Percentiles rank a stretch among this genome's conserved stretches.
phyloP scores from a whole-genome alignment of 2,797 vertebrate genomes.

The Acanthurus lineatus region DNA sequence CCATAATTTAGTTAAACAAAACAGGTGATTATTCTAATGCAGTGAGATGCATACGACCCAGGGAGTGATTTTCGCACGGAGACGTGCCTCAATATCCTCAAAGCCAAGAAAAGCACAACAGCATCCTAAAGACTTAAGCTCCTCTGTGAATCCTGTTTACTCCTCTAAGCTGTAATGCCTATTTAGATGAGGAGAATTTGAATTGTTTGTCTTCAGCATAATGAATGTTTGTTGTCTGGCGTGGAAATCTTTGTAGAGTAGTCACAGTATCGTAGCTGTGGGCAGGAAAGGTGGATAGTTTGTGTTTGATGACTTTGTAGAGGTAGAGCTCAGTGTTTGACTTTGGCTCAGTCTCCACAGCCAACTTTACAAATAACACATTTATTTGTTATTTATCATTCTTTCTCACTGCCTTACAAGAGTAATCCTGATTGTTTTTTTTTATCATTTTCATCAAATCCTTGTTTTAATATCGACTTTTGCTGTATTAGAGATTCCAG shows the following conservation, averaged over 20 bases:
- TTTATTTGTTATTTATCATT: not conserved
- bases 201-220: conserved; percentile 71
- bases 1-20: conserved; percentile 82
- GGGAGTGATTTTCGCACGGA: conserved; percentile 53
- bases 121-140: conserved; percentile 72
- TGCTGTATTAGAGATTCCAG: not conserved
- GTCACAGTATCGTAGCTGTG: conserved; percentile 61
- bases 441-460: not conserved
- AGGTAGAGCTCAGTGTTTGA: conserved; percentile 2
- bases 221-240: conserved; percentile 77
- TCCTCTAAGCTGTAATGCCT: conserved; percentile 70
- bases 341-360: not conserved
- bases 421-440: not conserved
- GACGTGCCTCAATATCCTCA: conserved; percentile 58
- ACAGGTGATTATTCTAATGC: conserved; percentile 82
- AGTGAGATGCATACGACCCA: conserved; percentile 55
- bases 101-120: conserved; percentile 59
- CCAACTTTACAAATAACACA: not conserved
- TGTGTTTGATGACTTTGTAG: conserved; percentile 13
- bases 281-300: conserved; percentile 45
- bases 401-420: not conserved
- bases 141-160: conserved; percentile 73
- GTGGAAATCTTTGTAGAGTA: conserved; percentile 53
- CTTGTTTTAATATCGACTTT: not conserved
- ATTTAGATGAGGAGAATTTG: conserved; percentile 68